Percentiles rank a stretch among this genome's conserved stretches.
These are phyloP conservation scores for Tragelaphus imberbis DNA, from an alignment of 2,113 vertebrate species.

Conservation along the genomic window DNA sequence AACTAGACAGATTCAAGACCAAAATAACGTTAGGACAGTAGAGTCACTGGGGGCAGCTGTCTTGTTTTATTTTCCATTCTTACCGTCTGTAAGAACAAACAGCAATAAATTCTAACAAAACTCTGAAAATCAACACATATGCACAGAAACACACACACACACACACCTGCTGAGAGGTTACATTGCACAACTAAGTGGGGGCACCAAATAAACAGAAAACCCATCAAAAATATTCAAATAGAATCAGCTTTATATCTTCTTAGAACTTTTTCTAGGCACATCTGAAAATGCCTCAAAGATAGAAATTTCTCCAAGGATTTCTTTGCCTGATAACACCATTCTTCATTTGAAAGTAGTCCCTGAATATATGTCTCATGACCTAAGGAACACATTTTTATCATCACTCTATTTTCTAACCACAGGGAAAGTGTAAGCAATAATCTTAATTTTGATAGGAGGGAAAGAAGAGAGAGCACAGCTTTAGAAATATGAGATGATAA, in stretches of 20 bases:
- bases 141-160: background rate
- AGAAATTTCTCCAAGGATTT: background rate
- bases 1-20: conserved; percentile 6
- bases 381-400: background rate
- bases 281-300: background rate
- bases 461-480: background rate
- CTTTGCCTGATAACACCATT: background rate
- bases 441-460: background rate
- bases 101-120: background rate
- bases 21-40: conserved; percentile 29
- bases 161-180: background rate
- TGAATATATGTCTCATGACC: background rate
- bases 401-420: background rate
- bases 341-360: background rate
- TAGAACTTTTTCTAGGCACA: background rate
- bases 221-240: conserved; percentile 10
- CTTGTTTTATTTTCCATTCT: conserved; percentile 46
- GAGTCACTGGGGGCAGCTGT: background rate
- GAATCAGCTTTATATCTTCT: background rate
- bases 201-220: background rate
- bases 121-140: background rate
- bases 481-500: background rate
- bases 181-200: background rate
- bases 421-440: background rate
- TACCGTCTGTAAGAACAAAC: background rate